phyloP scores from a whole-genome alignment of 2,888 invertebrate genomes.

The Perizoma affinitatum region DNA sequence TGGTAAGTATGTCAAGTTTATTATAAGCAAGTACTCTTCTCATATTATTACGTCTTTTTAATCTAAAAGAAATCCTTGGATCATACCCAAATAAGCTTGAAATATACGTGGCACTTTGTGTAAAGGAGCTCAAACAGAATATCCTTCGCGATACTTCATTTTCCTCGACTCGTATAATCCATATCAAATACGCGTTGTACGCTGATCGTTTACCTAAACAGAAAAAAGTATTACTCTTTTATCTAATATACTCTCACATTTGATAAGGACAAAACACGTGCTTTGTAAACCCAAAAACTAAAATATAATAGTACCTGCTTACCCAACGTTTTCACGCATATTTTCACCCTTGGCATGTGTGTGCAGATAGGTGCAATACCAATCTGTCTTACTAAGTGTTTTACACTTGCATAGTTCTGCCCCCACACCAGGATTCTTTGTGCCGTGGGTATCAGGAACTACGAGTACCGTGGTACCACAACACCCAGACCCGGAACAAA shows the following conservation, averaged over 20 bases:
- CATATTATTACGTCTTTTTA: conserved; percentile 34
- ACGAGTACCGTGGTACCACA: too few species aligned
- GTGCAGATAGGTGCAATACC: too few species aligned
- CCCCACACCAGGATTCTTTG: too few species aligned
- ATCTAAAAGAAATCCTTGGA: conserved; percentile 41
- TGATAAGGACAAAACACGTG: background rate
- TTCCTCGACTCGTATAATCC: conserved; percentile 55
- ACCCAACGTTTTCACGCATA: too few species aligned
- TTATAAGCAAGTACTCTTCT: conserved; percentile 7
- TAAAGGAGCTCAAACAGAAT: conserved; percentile 53
- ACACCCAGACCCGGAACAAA: too few species aligned
- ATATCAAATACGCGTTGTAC: conserved; percentile 46
- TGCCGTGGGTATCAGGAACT: too few species aligned
- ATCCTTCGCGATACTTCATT: conserved; percentile 49
- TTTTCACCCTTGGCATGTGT: too few species aligned
- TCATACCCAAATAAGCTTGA: conserved; percentile 41
- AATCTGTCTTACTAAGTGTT: too few species aligned
- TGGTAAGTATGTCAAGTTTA: conserved; percentile 5
- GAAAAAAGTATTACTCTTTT: conserved; percentile 10
- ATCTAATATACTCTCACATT: conserved; percentile 10
- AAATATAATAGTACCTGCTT: background rate
- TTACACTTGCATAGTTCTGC: too few species aligned
- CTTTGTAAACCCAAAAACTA: background rate
- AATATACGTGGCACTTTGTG: conserved; percentile 43
- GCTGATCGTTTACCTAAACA: conserved; percentile 22